Percentiles rank a stretch among this genome's conserved stretches.
Conservation (phyloP, 2,797 vertebrate genomes). For the Delichon dasypus region DNA sequence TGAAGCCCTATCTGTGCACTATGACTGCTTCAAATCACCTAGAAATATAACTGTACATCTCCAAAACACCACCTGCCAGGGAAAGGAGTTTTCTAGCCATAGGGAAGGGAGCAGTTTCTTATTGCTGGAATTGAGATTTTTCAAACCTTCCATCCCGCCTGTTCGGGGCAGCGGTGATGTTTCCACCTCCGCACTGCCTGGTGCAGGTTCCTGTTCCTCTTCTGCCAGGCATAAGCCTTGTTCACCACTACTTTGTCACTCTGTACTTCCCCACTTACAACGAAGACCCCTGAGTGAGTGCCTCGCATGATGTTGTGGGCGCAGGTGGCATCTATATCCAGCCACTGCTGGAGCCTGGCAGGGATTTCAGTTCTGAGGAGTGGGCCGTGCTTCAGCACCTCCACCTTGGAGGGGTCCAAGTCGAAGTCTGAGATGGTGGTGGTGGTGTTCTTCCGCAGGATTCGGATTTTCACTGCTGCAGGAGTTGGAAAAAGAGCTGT, state of each 20-base stretch:
- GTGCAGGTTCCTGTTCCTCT: slow-evolving; percentile 80
- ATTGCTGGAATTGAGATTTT: not conserved
- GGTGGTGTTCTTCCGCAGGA: slow-evolving; percentile 77
- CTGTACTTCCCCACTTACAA: slow-evolving; percentile 81
- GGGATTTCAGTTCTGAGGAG: slow-evolving; percentile 79
- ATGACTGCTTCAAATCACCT: not conserved
- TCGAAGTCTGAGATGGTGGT: slow-evolving; percentile 78
- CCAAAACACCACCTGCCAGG: slow-evolving; percentile 1
- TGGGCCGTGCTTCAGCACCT: slow-evolving; percentile 83
- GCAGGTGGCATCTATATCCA: slow-evolving; percentile 85
- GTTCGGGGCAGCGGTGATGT: slow-evolving; percentile 78
- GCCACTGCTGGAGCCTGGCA: slow-evolving; percentile 78
- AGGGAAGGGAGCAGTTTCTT: slow-evolving; percentile 30
- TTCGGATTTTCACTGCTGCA: slow-evolving; percentile 83
- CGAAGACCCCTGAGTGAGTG: slow-evolving; percentile 76
- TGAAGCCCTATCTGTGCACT: slow-evolving; percentile 2
- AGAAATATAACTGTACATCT: slow-evolving; percentile 5
- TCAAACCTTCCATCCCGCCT: slow-evolving; percentile 33
- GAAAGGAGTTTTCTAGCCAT: slow-evolving; percentile 33
- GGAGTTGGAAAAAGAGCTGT: slow-evolving; percentile 3
- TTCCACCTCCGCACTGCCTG: slow-evolving; percentile 82
- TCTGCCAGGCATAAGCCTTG: slow-evolving; percentile 83
- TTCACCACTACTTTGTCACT: slow-evolving; percentile 82
- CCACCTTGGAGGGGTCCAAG: slow-evolving; percentile 76
- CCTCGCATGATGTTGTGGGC: slow-evolving; percentile 83